A percentile compares a stretch with the other conserved stretches of the same genome.
Evolutionary conservation across 2,797 vertebrate species (phyloP).

Genomic region (Helostoma temminkii): DNA sequence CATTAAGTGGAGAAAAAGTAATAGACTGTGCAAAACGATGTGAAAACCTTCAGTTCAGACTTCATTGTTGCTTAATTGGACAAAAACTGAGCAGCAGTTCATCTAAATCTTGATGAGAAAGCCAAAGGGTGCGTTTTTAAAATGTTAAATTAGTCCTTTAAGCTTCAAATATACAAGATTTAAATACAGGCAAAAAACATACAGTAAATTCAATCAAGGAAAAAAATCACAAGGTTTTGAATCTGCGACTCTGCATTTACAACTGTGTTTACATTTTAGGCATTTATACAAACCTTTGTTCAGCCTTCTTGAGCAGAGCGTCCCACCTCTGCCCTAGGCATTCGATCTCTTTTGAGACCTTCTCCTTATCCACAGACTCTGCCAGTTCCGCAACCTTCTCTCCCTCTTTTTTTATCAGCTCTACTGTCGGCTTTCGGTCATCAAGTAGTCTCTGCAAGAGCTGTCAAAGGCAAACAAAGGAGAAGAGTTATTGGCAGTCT

Average conservation of each 20-base stretch:
- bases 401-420: slow-evolving; percentile 94
- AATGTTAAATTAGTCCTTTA: neutral
- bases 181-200: neutral
- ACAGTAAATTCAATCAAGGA: neutral
- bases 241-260: neutral
- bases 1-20: too few relatives aligned
- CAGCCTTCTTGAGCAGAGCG: slow-evolving; percentile 92
- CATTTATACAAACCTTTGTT: slow-evolving; percentile 87
- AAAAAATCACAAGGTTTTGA: neutral
- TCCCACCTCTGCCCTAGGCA: slow-evolving; percentile 95
- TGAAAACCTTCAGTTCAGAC: neutral
- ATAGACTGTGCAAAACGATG: neutral
- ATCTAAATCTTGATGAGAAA: too few relatives aligned
- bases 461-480: slow-evolving; percentile 78
- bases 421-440: slow-evolving; percentile 94
- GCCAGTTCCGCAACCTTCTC: slow-evolving; percentile 92
- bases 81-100: neutral
- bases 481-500: slow-evolving; percentile 58
- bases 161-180: neutral
- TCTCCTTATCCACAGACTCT: slow-evolving; percentile 92
- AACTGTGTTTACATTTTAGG: slow-evolving; percentile 12
- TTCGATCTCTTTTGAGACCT: slow-evolving; percentile 92
- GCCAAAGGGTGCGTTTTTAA: neutral
- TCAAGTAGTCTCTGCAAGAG: slow-evolving; percentile 96
- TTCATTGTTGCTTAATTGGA: too few relatives aligned